Conservation (phyloP, 2,797 vertebrate species). For the Eupleurogrammus muticus region DNA sequence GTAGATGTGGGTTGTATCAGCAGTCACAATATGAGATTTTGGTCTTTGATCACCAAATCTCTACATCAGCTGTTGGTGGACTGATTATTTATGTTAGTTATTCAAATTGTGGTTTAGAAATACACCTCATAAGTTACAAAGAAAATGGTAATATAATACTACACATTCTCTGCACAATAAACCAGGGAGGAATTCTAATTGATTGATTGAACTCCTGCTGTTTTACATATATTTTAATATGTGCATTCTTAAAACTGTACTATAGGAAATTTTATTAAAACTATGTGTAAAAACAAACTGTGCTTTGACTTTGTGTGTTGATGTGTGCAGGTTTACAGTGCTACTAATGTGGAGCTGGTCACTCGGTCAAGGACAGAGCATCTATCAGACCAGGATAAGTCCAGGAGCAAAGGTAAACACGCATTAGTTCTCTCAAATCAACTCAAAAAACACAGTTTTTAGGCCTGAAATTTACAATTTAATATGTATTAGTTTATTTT, state of each 20-base stretch:
- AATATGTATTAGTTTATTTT: neutral
- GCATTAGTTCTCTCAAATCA: neutral
- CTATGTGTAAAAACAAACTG: neutral
- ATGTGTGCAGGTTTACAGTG: conserved; percentile 91
- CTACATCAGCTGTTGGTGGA: too few species aligned
- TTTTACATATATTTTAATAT: neutral
- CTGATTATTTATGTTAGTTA: too few species aligned
- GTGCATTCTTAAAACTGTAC: neutral
- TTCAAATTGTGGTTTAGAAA: too few species aligned
- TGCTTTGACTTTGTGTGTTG: neutral
- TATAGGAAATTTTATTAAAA: neutral
- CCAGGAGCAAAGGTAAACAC: conserved; percentile 90
- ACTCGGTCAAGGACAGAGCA: conserved; percentile 96
- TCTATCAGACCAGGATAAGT: conserved; percentile 97
- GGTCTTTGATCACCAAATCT: too few species aligned
- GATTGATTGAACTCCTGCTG: neutral
- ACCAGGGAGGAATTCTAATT: too few species aligned
- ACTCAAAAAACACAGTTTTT: neutral
- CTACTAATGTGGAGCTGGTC: conserved; percentile 95
- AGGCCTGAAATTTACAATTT: neutral
- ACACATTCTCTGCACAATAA: too few species aligned
- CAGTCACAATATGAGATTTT: too few species aligned
- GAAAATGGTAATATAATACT: too few species aligned
- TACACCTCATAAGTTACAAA: too few species aligned
- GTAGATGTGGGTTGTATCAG: too few species aligned